Base-by-base conservation (phyloP, 1,140 invertebrate species). In the Ruditapes philippinarum region DNA sequence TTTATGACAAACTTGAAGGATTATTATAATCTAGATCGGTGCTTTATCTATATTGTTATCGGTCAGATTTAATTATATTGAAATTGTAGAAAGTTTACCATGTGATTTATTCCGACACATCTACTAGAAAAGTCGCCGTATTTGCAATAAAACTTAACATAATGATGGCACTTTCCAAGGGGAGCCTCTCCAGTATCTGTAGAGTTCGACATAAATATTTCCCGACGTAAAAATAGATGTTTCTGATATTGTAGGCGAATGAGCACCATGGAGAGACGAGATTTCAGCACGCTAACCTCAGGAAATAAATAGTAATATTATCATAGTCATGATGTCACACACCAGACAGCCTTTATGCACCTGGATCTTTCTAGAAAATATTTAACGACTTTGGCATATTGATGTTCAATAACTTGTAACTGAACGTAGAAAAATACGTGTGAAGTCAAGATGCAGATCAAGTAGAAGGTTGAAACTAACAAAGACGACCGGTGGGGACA, bases 1-100 rank as follows among this genome's bases (percentile, higher is more conserved):
- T 51, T 51, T 11, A 51, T 54, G 31, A 54, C 31, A 28, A 31
- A 54, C n/a, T 78, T 49, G 45, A 51, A 51, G 65, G 65, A n/a
- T 28, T 70, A 38, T 70, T 28, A 78, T 54, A 31, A 78, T 78
- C 74, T 51, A 33, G 28, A 49, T 36, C 49, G 17, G 22, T 28
- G 12, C 19, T 49, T 49, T 54, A 78, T 54, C 45, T 57, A 1
- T 14, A 25, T 78, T 78, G 74, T 78, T 78, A 78, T 78, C 74
- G 42, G 31, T 51, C 42, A 36, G 31, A 78, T 78, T 78, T 54
- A 33, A 78, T 78, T 78, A 78, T 78, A 36, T 78, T 78, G 74
- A 78, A 78, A 78, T 78, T 78, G 42, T 36, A 78, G 42, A 28
- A 78, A 36, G 42, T 54, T 51, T 36, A 78, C n/a, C 74, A 54